Evolutionary conservation across 2,888 invertebrate species (phyloP).

Genomic region (Andrena chrysosceles): DNA sequence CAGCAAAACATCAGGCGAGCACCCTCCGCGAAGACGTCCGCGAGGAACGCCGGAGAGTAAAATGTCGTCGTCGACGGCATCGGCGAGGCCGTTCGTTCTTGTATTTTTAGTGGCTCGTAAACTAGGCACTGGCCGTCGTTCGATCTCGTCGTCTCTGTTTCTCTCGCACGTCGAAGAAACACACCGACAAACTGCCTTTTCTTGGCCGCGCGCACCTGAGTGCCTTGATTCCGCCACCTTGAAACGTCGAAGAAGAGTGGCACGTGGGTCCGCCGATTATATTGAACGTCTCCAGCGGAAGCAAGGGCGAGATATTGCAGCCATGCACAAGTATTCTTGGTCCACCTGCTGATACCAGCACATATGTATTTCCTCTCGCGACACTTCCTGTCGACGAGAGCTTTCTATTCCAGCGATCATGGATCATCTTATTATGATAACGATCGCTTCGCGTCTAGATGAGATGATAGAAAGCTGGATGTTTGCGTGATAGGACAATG

Average conservation of each 20-base stretch:
- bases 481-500: too few species aligned
- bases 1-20: slow-evolving; percentile 5
- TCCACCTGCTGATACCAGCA: neutral
- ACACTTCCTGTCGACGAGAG: too few species aligned
- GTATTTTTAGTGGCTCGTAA: slow-evolving; percentile 76
- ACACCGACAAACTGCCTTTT: slow-evolving; percentile 32
- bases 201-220: slow-evolving; percentile 9
- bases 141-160: slow-evolving; percentile 68
- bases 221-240: slow-evolving; percentile 53
- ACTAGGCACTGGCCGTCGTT: slow-evolving; percentile 73
- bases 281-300: slow-evolving; percentile 31
- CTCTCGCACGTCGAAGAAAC: slow-evolving; percentile 29
- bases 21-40: slow-evolving; percentile 37
- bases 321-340: neutral
- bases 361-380: neutral
- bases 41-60: slow-evolving; percentile 43
- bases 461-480: too few species aligned
- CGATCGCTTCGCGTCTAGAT: too few species aligned
- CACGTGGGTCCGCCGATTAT: slow-evolving; percentile 36
- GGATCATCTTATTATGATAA: too few species aligned
- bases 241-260: slow-evolving; percentile 49
- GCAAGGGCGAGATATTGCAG: slow-evolving; percentile 1
- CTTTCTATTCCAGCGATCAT: too few species aligned
- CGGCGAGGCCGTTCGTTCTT: slow-evolving; percentile 72
- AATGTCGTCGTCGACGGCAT: slow-evolving; percentile 52